These are phyloP conservation scores for Drosophila miranda DNA, from an alignment of 1,140 invertebrate species.

Conservation along the genomic window DNA sequence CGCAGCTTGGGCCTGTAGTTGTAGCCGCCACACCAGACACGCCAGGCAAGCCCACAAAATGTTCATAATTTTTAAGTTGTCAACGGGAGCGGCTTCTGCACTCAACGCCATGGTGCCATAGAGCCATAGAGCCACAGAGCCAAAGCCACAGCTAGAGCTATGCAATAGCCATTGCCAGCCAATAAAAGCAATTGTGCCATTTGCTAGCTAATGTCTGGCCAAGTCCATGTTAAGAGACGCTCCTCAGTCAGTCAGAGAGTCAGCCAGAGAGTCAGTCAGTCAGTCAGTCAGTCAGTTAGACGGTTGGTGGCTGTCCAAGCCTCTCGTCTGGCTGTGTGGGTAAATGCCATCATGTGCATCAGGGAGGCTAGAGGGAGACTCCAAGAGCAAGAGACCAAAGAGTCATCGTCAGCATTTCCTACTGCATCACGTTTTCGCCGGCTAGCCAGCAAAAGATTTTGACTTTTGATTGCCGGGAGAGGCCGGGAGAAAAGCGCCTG, in stretches of 20 bases:
- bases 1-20: slow-evolving; percentile 25
- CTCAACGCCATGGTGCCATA: slow-evolving; percentile 30
- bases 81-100: slow-evolving; percentile 73
- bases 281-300: slow-evolving; percentile 19
- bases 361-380: slow-evolving; percentile 7
- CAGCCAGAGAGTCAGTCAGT: slow-evolving; percentile 23
- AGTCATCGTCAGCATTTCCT: slow-evolving; percentile 73
- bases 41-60: slow-evolving; percentile 69
- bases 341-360: slow-evolving; percentile 41
- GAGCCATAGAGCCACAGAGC: slow-evolving; percentile 23
- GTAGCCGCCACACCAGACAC: slow-evolving; percentile 29
- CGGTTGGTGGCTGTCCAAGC: slow-evolving; percentile 21
- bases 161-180: slow-evolving; percentile 46
- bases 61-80: slow-evolving; percentile 78
- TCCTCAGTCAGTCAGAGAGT: slow-evolving; percentile 43
- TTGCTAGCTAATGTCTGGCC: slow-evolving; percentile 64
- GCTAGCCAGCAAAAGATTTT: slow-evolving; percentile 69
- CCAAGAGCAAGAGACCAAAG: slow-evolving; percentile 24
- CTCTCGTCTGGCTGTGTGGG: slow-evolving; percentile 48
- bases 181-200: slow-evolving; percentile 80
- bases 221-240: slow-evolving; percentile 71
- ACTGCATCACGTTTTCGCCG: slow-evolving; percentile 76
- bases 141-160: slow-evolving; percentile 9
- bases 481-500: slow-evolving; percentile 7
- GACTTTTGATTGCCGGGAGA: slow-evolving; percentile 69